Evolutionary conservation across 2,888 invertebrate species (phyloP).

Genomic region (Byasa hedistus): DNA sequence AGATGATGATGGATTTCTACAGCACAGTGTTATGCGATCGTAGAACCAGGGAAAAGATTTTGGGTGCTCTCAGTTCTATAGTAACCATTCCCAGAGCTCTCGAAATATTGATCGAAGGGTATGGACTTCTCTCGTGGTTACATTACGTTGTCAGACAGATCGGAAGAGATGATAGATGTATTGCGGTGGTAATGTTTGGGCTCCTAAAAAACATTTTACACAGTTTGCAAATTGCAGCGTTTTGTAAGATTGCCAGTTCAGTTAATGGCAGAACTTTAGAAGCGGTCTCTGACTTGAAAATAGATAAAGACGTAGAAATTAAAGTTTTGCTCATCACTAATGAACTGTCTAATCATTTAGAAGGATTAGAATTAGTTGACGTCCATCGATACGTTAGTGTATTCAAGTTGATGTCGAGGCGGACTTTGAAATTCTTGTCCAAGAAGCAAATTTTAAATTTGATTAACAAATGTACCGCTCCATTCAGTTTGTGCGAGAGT

Average conservation of each 20-base stretch:
- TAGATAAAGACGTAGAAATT: slow-evolving; percentile 62
- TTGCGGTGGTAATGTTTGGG: slow-evolving; percentile 48
- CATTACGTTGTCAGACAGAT: slow-evolving; percentile 53
- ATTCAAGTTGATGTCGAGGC: slow-evolving; percentile 56
- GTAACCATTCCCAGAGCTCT: slow-evolving; percentile 83
- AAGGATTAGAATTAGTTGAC: slow-evolving; percentile 51
- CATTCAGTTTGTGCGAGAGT: slow-evolving; percentile 44
- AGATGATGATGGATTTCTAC: slow-evolving; percentile 87
- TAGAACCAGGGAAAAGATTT: slow-evolving; percentile 82
- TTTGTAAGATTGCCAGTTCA: slow-evolving; percentile 46
- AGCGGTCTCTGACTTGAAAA: slow-evolving; percentile 52
- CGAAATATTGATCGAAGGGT: slow-evolving; percentile 82
- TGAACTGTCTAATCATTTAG: slow-evolving; percentile 50
- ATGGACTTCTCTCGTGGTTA: slow-evolving; percentile 87
- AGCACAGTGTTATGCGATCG: slow-evolving; percentile 82
- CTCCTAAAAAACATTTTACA: slow-evolving; percentile 54
- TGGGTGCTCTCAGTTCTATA: slow-evolving; percentile 82
- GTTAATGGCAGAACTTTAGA: slow-evolving; percentile 42
- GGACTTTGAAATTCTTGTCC: slow-evolving; percentile 55
- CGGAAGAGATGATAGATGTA: slow-evolving; percentile 47
- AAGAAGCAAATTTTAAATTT: slow-evolving; percentile 58
- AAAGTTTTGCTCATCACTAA: slow-evolving; percentile 57
- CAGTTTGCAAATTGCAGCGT: slow-evolving; percentile 54
- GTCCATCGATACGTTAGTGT: slow-evolving; percentile 48
- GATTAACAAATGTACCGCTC: slow-evolving; percentile 46